These are phyloP conservation scores for Rhorus exstirpatorius DNA, from an alignment of 2,888 invertebrate species.

Conservation along the genomic window DNA sequence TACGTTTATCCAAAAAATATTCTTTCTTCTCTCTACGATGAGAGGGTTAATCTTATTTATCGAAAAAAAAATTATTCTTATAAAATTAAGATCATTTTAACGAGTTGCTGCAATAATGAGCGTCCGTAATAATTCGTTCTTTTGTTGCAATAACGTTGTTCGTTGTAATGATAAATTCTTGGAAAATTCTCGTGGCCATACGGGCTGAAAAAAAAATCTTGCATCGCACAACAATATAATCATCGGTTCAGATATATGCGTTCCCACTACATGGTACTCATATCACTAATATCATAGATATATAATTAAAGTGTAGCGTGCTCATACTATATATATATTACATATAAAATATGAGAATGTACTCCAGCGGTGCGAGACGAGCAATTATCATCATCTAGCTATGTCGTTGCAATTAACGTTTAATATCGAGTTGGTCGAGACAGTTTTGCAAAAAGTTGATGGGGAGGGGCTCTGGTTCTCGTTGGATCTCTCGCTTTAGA, in stretches of 20 bases:
- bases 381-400: constrained; percentile 58
- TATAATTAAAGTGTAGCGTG: constrained; percentile 9
- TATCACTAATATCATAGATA: not conserved
- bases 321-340: not conserved
- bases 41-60: no score
- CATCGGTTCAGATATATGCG: constrained; percentile 24
- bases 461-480: constrained; percentile 7
- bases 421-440: constrained; percentile 62
- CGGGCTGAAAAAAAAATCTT: constrained; percentile 35
- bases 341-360: constrained; percentile 43
- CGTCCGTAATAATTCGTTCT: not conserved
- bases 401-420: constrained; percentile 62
- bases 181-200: constrained; percentile 14
- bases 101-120: not conserved
- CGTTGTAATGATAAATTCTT: constrained; percentile 33
- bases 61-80: not conserved
- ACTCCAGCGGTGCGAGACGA: constrained; percentile 52
- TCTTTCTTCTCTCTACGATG: no score
- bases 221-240: constrained; percentile 19
- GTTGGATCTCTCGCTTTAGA: constrained; percentile 16
- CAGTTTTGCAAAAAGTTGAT: constrained; percentile 57
- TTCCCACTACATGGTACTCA: constrained; percentile 8
- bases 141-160: constrained; percentile 15
- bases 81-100: not conserved
- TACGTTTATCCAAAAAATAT: no score